Percentiles rank a stretch among this genome's conserved stretches.
Conservation (phyloP, 2,113 vertebrate genomes). For the Crotalus horridus region DNA sequence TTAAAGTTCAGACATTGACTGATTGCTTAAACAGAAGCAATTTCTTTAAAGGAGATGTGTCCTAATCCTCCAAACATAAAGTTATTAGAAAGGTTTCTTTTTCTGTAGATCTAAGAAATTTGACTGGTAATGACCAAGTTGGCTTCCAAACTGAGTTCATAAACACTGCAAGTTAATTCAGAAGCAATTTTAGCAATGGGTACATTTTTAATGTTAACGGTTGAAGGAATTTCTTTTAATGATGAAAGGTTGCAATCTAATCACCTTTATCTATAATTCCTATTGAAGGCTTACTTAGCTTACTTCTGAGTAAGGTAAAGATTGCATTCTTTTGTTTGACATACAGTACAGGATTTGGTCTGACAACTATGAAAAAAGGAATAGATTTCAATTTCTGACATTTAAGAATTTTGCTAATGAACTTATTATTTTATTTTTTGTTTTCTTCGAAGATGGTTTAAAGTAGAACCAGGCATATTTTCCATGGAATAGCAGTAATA, state of each 20-base stretch:
- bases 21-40: neutral
- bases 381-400: neutral
- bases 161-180: neutral
- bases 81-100: neutral
- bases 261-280: neutral
- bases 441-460: neutral
- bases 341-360: neutral
- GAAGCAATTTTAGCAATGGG: neutral
- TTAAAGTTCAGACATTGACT: neutral
- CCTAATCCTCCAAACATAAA: neutral
- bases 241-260: neutral
- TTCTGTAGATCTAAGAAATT: neutral
- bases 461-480: neutral
- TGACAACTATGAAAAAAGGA: neutral
- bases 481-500: neutral
- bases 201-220: neutral
- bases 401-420: neutral
- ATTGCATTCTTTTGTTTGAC: neutral
- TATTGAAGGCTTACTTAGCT: neutral
- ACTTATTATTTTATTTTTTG: neutral
- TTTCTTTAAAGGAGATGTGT: neutral
- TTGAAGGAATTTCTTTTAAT: neutral
- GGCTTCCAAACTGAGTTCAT: neutral
- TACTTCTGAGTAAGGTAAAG: neutral
- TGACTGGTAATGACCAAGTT: neutral